Evolutionary conservation across 2,113 vertebrate genomes (phyloP), one percentile per base, ranked within the genome.

Genomic region (Saguinus imperator): DNA sequence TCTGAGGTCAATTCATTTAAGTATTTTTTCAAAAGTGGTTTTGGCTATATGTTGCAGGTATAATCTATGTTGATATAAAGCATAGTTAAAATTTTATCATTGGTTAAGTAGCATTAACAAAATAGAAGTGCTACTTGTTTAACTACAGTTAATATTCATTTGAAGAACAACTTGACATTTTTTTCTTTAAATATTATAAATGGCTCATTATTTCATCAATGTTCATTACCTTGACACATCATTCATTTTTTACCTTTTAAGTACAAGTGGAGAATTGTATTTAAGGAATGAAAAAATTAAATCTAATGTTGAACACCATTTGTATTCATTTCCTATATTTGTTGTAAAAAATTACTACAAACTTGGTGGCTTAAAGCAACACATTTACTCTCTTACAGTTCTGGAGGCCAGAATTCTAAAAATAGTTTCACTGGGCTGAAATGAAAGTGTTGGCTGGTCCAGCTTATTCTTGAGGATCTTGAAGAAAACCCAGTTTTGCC

Each of bases 1-100:
- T 98, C 37, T 79, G 64, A 93, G 82, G 64, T 97, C 92, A 98
- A 94, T 96, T 87, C 3, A n/a, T n/a, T 82, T 45, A 89, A 64
- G 50, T 92, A 45, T 87, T 75, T 97, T 97, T 73, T 48, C 14
- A 87, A 94, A 50, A 1, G 17, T 50, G 1, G 43, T 92, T 94
- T 29, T 27, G 37, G 18, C 85, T 81, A 80, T 23, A 61, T 79
- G 68, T 87, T 68, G 32, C 94, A 95, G 18, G 18, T 86, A 83
- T 94, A 97, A 84, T 45, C 57, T 8, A 81, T 86, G 27, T 88
- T 68, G 70, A 75, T 80, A 89, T 43, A 81, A 89, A 91, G 86
- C 0, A 93, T 64, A 79, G 57, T 96, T 93, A 64, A 80, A 94
- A 52, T 79, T 61, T 81, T 90, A 77, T 75, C 17, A 43, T 77